Percentiles rank a stretch among this genome's conserved stretches.
Conservation (phyloP, 2,797 vertebrate genomes). For the Enteromius afrohamiltoni region DNA sequence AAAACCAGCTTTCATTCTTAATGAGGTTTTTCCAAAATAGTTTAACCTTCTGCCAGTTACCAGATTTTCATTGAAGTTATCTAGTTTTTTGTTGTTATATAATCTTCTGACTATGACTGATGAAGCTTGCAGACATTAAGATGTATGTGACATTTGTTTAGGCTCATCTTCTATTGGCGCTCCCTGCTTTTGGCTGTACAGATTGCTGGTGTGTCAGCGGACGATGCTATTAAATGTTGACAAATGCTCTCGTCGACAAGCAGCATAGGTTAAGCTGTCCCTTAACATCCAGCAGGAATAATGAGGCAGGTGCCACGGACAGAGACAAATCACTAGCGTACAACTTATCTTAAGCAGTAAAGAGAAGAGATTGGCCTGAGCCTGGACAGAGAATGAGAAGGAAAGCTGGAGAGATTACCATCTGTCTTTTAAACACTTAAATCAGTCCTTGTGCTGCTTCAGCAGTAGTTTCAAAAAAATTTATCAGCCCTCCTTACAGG, state of each 20-base stretch:
- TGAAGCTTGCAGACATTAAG: conserved; percentile 44
- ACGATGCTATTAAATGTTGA: conserved; percentile 66
- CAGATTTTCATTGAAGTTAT: neutral
- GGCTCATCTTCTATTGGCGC: conserved; percentile 23
- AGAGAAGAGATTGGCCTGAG: conserved; percentile 62
- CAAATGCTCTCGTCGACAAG: conserved; percentile 59
- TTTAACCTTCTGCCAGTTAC: conserved; percentile 24
- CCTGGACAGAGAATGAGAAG: conserved; percentile 50
- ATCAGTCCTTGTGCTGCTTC: conserved; percentile 50
- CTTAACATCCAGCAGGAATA: conserved; percentile 68
- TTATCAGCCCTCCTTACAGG: conserved; percentile 31
- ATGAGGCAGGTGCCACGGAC: conserved; percentile 63
- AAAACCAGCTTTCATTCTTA: neutral
- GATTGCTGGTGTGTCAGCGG: conserved; percentile 33
- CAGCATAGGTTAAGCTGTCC: conserved; percentile 61
- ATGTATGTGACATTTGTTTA: conserved; percentile 48
- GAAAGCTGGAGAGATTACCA: conserved; percentile 57
- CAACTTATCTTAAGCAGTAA: conserved; percentile 65
- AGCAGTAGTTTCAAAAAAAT: conserved; percentile 40
- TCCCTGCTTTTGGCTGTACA: conserved; percentile 38
- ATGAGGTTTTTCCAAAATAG: neutral
- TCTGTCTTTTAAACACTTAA: conserved; percentile 61
- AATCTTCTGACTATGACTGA: conserved; percentile 44
- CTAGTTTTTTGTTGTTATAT: conserved; percentile 14
- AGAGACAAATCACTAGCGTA: conserved; percentile 67